A percentile compares a stretch with the other conserved stretches of the same genome.
Conservation (phyloP, 1,140 invertebrate species). For the Drosophila burlai region DNA sequence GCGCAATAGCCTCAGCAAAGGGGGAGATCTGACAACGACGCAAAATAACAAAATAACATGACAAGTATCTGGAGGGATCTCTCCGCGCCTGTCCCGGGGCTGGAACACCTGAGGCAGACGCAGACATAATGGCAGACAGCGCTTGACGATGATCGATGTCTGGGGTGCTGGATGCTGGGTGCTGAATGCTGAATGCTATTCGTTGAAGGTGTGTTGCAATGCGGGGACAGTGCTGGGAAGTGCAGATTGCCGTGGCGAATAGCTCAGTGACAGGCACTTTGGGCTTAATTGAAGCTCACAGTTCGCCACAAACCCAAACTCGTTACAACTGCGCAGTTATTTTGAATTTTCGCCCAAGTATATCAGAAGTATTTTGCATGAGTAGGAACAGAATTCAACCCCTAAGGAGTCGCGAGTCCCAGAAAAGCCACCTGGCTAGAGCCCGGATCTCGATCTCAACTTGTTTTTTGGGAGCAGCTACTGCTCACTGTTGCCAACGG, state of each 20-base stretch:
- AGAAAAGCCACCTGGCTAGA: slow-evolving; percentile 57
- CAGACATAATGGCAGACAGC: slow-evolving; percentile 30
- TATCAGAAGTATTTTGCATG: slow-evolving; percentile 27
- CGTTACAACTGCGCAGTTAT: slow-evolving; percentile 69
- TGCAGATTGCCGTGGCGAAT: slow-evolving; percentile 10
- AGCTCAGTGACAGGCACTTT: slow-evolving; percentile 28
- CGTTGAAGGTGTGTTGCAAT: slow-evolving; percentile 34
- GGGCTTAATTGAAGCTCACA: slow-evolving; percentile 48
- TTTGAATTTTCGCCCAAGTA: slow-evolving; percentile 5
- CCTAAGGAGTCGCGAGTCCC: slow-evolving; percentile 18
- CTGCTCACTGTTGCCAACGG: slow-evolving; percentile 54
- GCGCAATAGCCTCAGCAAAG: slow-evolving; percentile 29
- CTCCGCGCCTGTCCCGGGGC: slow-evolving; percentile 1
- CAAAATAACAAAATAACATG: slow-evolving; percentile 58
- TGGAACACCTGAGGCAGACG: slow-evolving; percentile 59
- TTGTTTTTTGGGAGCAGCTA: slow-evolving; percentile 45
- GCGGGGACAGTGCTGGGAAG: neutral
- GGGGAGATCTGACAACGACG: slow-evolving; percentile 32
- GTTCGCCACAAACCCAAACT: slow-evolving; percentile 50
- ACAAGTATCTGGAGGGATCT: slow-evolving; percentile 47
- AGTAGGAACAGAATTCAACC: slow-evolving; percentile 37
- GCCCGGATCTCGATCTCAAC: slow-evolving; percentile 36
- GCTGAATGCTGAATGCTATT: slow-evolving; percentile 1
- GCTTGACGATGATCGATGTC: slow-evolving; percentile 75
- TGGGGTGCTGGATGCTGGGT: slow-evolving; percentile 35